Conservation (phyloP, 1,140 invertebrate genomes). For the Eulimnadia texana region DNA sequence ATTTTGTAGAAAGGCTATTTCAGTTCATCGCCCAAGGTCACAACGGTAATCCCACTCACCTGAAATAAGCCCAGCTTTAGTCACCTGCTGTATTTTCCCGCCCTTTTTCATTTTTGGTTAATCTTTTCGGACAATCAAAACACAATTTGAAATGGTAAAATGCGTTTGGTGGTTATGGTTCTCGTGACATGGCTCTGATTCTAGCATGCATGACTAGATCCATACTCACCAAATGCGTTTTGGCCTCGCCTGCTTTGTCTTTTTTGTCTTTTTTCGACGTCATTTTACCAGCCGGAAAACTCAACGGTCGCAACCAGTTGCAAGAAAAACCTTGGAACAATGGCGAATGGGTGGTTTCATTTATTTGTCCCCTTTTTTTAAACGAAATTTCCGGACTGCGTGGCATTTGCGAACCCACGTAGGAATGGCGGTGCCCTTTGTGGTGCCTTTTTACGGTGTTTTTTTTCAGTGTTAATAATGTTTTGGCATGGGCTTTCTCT, state of each 20-base stretch:
- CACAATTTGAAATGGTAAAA: background rate
- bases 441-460: too few species aligned
- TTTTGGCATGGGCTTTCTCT: slow-evolving; percentile 21
- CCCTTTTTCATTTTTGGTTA: background rate
- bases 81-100: background rate
- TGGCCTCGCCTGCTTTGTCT: background rate
- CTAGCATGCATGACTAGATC: slow-evolving; percentile 50
- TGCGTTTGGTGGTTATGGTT: slow-evolving; percentile 48
- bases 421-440: too few species aligned
- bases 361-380: too few species aligned
- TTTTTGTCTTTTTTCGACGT: too few species aligned
- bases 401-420: too few species aligned
- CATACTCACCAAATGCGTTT: slow-evolving; percentile 53
- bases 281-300: background rate
- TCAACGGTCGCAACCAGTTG: too few species aligned
- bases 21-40: background rate
- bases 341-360: too few species aligned
- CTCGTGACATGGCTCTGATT: slow-evolving; percentile 41
- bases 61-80: background rate
- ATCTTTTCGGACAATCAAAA: background rate
- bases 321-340: too few species aligned
- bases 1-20: too few species aligned
- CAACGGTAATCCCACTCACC: background rate
- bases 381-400: too few species aligned
- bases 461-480: too few species aligned